Evolutionary conservation across 2,888 invertebrate species (phyloP), one percentile per base, ranked within the genome.

Genomic region (Melinaea marsaeus): DNA sequence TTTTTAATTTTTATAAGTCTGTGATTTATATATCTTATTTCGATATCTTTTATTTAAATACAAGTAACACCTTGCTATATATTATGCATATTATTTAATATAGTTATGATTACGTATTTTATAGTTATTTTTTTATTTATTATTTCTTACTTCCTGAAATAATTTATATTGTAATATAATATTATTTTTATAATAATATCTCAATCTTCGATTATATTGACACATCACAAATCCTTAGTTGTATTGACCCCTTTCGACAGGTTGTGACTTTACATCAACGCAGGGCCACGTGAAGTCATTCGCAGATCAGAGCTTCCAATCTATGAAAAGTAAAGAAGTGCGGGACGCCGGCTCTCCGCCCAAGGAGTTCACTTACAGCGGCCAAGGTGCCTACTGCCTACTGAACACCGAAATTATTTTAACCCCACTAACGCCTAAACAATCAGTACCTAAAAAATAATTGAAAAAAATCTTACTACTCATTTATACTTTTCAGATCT

Each of bases 341-440:
- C 92, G 95, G 64, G 95, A 95, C 80, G 95, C 95, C 32, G 94
- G 94, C 84, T 95, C 95, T 65, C 95, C 95, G 37, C 94, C 94
- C 63, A 92, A 93, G 83, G 94, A 94, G 79, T 88, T 85, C 84
- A 75, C 81, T 72, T 90, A 86, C 83, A 84, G 84, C 79, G 85
- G 83, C 79, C 87, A 88, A 90, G 91, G 91, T 91, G 81, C 84
- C 74, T 74, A 80, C 79, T 72, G 75, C 75, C 75, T 75, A 72
- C 74, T 76, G 75, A 71, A 75, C 73, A 69, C 74, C 72, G 70
- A 72, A 71, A 72, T 76, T 75, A 79, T 72, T 72, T 73, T 84
- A 84, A 86, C 82, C 74, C 71, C 72, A 86, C 85, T 88, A 89
- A 88, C 74, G 84, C 85, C 83, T 83, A 7, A 78, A 78, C 88